phyloP scores from a whole-genome alignment of 2,797 vertebrate species.

The Anniella stebbinsi region DNA sequence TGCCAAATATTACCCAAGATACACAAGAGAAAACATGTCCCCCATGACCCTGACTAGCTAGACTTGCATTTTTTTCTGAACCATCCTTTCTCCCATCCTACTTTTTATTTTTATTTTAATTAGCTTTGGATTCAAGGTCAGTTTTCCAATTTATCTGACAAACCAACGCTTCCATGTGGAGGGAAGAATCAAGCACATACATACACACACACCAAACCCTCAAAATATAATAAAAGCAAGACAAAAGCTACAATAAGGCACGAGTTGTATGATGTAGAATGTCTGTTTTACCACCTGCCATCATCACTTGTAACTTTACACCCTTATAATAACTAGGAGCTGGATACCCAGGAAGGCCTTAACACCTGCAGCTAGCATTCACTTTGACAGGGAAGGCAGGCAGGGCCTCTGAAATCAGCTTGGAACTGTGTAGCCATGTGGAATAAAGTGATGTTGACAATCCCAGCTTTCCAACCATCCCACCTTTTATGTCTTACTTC shows the following conservation, averaged over 20 bases:
- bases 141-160: slow-evolving; percentile 35
- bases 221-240: background rate
- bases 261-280: background rate
- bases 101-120: slow-evolving; percentile 18
- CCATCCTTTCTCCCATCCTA: background rate
- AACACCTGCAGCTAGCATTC: background rate
- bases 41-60: background rate
- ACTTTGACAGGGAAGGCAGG: background rate
- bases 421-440: slow-evolving; percentile 10
- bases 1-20: background rate
- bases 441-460: slow-evolving; percentile 24
- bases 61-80: background rate
- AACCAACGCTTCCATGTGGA: background rate
- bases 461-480: slow-evolving; percentile 19
- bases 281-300: background rate
- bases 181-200: background rate
- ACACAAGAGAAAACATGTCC: background rate
- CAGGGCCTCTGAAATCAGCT: background rate
- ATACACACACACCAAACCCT: background rate
- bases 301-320: background rate
- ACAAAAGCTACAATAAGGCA: background rate
- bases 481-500: slow-evolving; percentile 16
- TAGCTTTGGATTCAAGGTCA: slow-evolving; percentile 44
- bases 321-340: background rate
- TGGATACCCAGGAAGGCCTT: accelerated